Evolutionary conservation across 2,888 invertebrate genomes (phyloP).

Genomic region (Anodontia alba): DNA sequence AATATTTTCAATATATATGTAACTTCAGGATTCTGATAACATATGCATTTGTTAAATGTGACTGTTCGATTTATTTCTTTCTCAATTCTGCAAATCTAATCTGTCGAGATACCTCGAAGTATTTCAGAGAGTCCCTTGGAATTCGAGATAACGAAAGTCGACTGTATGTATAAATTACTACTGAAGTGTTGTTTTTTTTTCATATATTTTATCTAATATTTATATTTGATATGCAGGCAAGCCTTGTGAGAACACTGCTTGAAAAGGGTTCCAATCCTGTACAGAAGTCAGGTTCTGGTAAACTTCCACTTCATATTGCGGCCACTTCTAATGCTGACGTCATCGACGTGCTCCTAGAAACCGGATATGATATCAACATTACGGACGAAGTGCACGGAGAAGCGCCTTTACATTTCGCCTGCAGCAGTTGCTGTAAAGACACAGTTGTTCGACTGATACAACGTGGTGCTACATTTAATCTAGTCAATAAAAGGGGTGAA

Average conservation of each 20-base stretch:
- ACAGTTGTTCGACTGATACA: constrained; percentile 60
- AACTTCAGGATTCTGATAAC: too few species aligned
- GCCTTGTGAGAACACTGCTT: constrained; percentile 39
- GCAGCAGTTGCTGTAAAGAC: constrained; percentile 52
- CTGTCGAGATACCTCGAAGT: too few species aligned
- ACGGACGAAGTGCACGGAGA: constrained; percentile 64
- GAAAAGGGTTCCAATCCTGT: constrained; percentile 47
- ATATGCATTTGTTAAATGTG: too few species aligned
- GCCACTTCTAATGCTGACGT: constrained; percentile 55
- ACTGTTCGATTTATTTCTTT: too few species aligned
- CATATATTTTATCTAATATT: too few species aligned
- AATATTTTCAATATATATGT: too few species aligned
- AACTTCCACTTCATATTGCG: constrained; percentile 66
- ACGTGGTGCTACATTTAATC: constrained; percentile 66
- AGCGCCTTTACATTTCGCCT: constrained; percentile 72
- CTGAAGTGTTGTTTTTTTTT: too few species aligned
- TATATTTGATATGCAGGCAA: constrained; percentile 28
- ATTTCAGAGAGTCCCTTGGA: too few species aligned
- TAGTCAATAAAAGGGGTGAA: constrained; percentile 59
- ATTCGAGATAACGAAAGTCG: too few species aligned
- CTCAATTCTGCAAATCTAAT: too few species aligned
- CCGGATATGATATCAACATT: constrained; percentile 69
- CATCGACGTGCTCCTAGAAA: constrained; percentile 48
- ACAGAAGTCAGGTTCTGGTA: constrained; percentile 55
- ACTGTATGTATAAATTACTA: too few species aligned